Conservation (phyloP, 35 echinoderm and acorn worm species). For the Strongylocentrotus purpuratus region DNA sequence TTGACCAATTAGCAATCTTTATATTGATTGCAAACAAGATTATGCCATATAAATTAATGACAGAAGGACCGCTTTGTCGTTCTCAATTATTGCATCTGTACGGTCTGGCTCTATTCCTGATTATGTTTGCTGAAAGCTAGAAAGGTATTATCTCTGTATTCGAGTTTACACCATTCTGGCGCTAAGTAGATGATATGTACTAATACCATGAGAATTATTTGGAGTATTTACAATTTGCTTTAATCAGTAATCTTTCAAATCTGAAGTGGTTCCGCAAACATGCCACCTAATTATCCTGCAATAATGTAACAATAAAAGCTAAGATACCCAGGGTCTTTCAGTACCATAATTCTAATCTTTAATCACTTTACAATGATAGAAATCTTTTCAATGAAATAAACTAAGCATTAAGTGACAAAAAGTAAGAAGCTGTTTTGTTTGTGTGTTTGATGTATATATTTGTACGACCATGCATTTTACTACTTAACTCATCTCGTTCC, state of each 20-base stretch:
- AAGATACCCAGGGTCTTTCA: background rate
- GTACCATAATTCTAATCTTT: background rate
- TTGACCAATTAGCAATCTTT: background rate
- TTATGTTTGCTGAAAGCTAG: background rate
- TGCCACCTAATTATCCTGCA: constrained; percentile 22
- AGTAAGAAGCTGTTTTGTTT: background rate
- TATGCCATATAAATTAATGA: background rate
- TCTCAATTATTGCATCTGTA: background rate
- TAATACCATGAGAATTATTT: background rate
- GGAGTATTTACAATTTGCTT: constrained; percentile 2
- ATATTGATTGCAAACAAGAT: background rate
- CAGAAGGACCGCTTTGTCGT: background rate
- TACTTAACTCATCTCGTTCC: constrained; percentile 17
- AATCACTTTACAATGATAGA: constrained; percentile 9
- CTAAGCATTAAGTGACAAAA: background rate
- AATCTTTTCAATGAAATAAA: background rate
- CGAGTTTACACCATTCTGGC: background rate
- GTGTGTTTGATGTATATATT: background rate
- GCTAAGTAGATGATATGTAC: background rate
- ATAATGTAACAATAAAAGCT: constrained; percentile 29
- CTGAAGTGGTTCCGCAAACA: constrained; percentile 22
- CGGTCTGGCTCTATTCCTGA: background rate
- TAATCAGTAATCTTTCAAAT: constrained; percentile 6
- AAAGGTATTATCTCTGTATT: too few relatives aligned
- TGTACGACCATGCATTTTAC: constrained; percentile 31